Evolutionary conservation across 2,113 vertebrate genomes (phyloP), one percentile per base, ranked within the genome.

Genomic region (Scomber scombrus): DNA sequence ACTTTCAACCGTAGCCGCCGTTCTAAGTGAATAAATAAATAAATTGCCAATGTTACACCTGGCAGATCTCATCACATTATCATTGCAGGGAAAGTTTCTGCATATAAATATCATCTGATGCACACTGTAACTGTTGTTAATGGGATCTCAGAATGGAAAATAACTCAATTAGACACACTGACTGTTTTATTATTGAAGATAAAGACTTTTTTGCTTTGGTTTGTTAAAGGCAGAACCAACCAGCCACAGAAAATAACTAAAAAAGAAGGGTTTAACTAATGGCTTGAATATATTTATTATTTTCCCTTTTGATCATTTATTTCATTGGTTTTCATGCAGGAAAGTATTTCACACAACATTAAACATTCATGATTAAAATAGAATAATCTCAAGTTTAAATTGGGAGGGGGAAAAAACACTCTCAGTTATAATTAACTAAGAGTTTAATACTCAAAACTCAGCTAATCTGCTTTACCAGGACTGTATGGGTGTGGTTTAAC

Each of bases 21-120:
- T 43, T 74, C 14, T 26, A 55, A 64, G 0, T 67, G 21, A 78
- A 77, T 62, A 43, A 43, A 76, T 67, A 8, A 60, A 40, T 21
- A 11, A 31, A 52, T 57, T 51, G 56, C 67, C 29, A 34, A 61
- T 65, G 47, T 85, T 60, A 45, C 81, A 65, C 62, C 46, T 21
- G 71, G 40, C 52, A 81, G 71, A 81, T 70, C 49, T 78, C 69
- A 66, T 81, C 70, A 58, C 55, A 31, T 63, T 78, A 51, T 9
- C 7, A 3, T 8, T 11, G 68, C 31, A 13, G 19, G 18, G 50
- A 56, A 52, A 87, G 82, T 77, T 80, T 65, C 74, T 10, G 12
- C 67, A 61, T 65, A 52, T 85, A 60, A 75, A 70, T 43, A 0
- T 62, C 0, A n/a, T 52, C 56, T 73, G 21, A 62, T 40, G 47